Base-by-base conservation (phyloP, 37 sponge, comb jelly and placozoan species). In the Crambe crambe region DNA sequence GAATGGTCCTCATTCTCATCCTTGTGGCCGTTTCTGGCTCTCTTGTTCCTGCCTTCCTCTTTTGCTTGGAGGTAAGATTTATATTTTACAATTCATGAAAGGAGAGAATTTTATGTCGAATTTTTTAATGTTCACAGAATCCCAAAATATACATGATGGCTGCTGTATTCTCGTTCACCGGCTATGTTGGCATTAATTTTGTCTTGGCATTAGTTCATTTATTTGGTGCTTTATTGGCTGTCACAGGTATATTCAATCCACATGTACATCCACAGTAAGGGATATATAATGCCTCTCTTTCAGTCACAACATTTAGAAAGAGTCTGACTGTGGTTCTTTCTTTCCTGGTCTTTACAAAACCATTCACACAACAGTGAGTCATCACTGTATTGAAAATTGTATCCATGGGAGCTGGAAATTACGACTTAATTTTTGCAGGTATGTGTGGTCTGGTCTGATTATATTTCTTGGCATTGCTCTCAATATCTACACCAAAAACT, bases 261-360 rank as follows among this genome's bases (percentile, higher is more conserved):
- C 32, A 29, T 35, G 37, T 68, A 34, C 32, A 39, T 25, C 18
- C 25, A 43, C 58, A 74, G 32, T n/a, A n/a, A n/a, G n/a, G n/a
- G n/a, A n/a, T n/a, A n/a, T n/a, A n/a, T n/a, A n/a, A n/a, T n/a
- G n/a, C n/a, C n/a, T n/a, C 22, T 42, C 30, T 56, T 60, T 2
- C 29, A 94, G 95, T 94, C 23, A 94, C 95, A 5, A 94, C 95
- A 1, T 83, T 87, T 60, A 58, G 95, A 34, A 94, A 94, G 75
- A 85, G 85, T 0, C 42, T 94, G 20, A 87, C 91, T 4, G 77
- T 94, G 21, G 82, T 90, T 39, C 60, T 94, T 9, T 94, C 95
- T 56, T 94, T 94, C 63, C 23, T 90, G 0, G 26, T 94, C 89
- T 94, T 94, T 80, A 73, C 89, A 9, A 94, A 94, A 40, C 95